Evolutionary conservation across 2,888 invertebrate genomes (phyloP), one percentile per base, ranked within the genome.

Genomic region (Latheticus oryzae): DNA sequence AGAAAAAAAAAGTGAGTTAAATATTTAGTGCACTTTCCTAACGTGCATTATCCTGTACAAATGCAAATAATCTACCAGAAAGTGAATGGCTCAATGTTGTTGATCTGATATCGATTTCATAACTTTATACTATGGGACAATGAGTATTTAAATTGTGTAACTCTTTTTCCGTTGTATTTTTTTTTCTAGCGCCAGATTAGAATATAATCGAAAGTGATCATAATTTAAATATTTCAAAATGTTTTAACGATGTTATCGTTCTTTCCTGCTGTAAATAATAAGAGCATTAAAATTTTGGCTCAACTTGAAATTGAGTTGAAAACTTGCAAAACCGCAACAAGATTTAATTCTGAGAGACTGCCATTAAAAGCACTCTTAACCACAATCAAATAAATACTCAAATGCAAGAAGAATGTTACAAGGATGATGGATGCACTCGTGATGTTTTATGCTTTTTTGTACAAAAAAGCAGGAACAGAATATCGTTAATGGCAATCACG

Each of bases 21-120:
- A 28, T 30, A 45, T 32, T 45, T 45, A 30, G 45, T 30, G 30
- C 45, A 45, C 45, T 42, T 42, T 42, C 40, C 13, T 40, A 32
- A 3, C 35, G 35, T 35, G 35, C 33, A 33, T 13, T 33, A 33
- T 13, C 12, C 24, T 24, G 23, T 17, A 8, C 12, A 17, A 42
- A 42, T 42, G 42, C 42, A 42, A 42, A 42, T 42, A 17, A 40
- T 28, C 17, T 17, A 19, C 43, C 43, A 9, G 42, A 43, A 43
- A 43, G 43, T 43, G 43, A 43, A 45, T 11, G 30, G 43, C 43
- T 11, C 19, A 9, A 13, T n/a, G n/a, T n/a, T n/a, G n/a, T n/a
- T 19, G 12, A 13, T 33, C 13, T 21, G 45, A 45, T 45, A 43
- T 33, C 33, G 15, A n/a, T 30, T 45, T 28, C 43, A 11, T 11